Base-by-base conservation (phyloP, 2,113 vertebrate species). In the Orthochromis malagaraziensis region DNA sequence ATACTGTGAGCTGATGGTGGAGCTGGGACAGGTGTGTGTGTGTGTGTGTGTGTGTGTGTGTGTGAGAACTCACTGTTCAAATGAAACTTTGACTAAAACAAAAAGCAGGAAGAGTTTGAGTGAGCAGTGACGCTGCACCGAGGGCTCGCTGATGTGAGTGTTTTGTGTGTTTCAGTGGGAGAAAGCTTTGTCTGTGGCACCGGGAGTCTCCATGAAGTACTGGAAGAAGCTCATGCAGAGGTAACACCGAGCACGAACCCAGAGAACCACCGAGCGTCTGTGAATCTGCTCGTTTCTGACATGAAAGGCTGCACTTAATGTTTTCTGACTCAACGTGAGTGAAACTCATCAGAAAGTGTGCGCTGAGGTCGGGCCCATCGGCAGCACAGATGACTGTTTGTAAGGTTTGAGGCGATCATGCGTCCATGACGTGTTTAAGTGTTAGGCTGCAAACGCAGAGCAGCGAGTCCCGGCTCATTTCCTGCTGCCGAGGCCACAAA, bases 1-100 rank as follows among this genome's bases (percentile, higher is more conserved):
- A 94, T 99, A 99, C 81, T 99, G 99, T 96, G 99, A 99, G 91
- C 97, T 99, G 29, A 98, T 99, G 98, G 98, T 99, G 92, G 99
- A 99, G 91, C 98, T 99, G 82, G 98, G 99, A 93, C 97, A 99
- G 99, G 99, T 99, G 26, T 11, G 79, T 33, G n/a, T 54, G 21
- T n/a, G 49, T 51, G 51, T 49, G 16, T 53, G 21, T 21, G 26
- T 11, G 79, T 33, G n/a, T 54, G 21, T n/a, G 49, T 51, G 51
- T 49, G 16, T 53, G 21, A 2, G 11, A 13, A 35, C 17, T 1
- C 19, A 24, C 33, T 29, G 33, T 21, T 42, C 7, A 1, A 24
- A 42, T 4, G 13, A 65, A 2, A 38, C 0, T 38, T 65, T n/a
- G 60, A 5, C 60, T n/a, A 12, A 65, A 35, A 65, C 2, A 3